These are phyloP conservation scores for Drosophila fuyamai DNA, from an alignment of 1,140 invertebrate genomes.

Conservation along the genomic window DNA sequence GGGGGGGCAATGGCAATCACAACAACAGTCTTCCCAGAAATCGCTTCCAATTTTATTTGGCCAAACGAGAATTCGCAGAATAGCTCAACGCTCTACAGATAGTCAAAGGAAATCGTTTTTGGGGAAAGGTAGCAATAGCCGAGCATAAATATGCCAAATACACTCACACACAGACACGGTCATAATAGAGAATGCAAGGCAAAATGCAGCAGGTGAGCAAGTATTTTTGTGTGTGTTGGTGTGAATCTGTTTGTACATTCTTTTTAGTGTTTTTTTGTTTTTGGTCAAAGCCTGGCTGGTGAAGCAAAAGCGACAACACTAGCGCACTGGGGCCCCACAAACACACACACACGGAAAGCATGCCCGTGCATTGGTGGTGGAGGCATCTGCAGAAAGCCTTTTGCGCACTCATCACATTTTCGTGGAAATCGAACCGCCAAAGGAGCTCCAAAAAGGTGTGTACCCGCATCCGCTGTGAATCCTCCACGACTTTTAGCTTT, in stretches of 20 bases:
- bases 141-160: conserved; percentile 49
- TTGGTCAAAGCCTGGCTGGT: conserved; percentile 55
- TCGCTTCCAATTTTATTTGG: conserved; percentile 39
- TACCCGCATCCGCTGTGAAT: conserved; percentile 10
- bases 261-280: conserved; percentile 32
- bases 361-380: conserved; percentile 53
- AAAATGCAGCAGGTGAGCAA: conserved; percentile 74
- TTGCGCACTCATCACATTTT: conserved; percentile 82
- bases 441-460: conserved; percentile 55
- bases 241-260: conserved; percentile 61
- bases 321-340: conserved; percentile 51
- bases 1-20: conserved; percentile 29
- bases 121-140: conserved; percentile 42
- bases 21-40: conserved; percentile 32
- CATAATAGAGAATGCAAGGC: conserved; percentile 42
- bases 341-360: conserved; percentile 36
- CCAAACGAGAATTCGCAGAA: conserved; percentile 35
- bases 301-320: conserved; percentile 39
- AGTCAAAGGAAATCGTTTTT: conserved; percentile 41
- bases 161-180: conserved; percentile 15
- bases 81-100: conserved; percentile 26
- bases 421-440: conserved; percentile 70
- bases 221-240: conserved; percentile 33
- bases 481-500: neutral
- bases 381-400: conserved; percentile 81